Evolutionary conservation across 2,888 invertebrate genomes (phyloP).

Genomic region (Mythimna loreyi): DNA sequence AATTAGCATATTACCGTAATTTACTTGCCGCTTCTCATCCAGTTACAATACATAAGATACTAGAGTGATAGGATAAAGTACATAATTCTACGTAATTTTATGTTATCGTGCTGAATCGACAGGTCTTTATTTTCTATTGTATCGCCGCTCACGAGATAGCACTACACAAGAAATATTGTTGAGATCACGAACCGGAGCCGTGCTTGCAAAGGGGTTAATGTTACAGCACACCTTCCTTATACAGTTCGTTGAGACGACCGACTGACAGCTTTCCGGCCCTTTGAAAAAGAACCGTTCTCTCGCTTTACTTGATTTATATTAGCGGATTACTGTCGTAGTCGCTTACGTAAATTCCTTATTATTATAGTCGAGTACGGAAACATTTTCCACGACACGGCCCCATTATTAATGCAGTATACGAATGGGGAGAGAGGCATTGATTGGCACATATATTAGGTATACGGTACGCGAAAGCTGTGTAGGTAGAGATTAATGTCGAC

Average conservation of each 20-base stretch:
- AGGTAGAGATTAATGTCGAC: slow-evolving; percentile 71
- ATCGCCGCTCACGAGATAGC: slow-evolving; percentile 57
- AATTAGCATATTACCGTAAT: slow-evolving; percentile 4
- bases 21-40: slow-evolving; percentile 12
- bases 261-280: slow-evolving; percentile 72
- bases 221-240: slow-evolving; percentile 77
- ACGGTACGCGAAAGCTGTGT: slow-evolving; percentile 70
- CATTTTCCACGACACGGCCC: slow-evolving; percentile 15
- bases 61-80: slow-evolving; percentile 17
- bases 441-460: slow-evolving; percentile 61
- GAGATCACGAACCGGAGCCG: slow-evolving; percentile 74
- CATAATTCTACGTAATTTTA: slow-evolving; percentile 18
- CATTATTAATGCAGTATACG: slow-evolving; percentile 41
- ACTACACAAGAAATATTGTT: slow-evolving; percentile 64
- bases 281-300: slow-evolving; percentile 72
- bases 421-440: slow-evolving; percentile 45
- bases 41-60: slow-evolving; percentile 2
- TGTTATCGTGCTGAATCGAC: slow-evolving; percentile 38
- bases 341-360: slow-evolving; percentile 36
- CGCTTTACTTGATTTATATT: slow-evolving; percentile 54
- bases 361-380: slow-evolving; percentile 35
- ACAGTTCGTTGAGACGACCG: slow-evolving; percentile 65
- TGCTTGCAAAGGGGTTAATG: slow-evolving; percentile 80
- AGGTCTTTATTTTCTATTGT: slow-evolving; percentile 47
- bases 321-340: slow-evolving; percentile 26